A percentile compares a stretch with the other conserved stretches of the same genome.
Conservation (phyloP, 37 sponge, comb jelly and placozoan genomes). For the Hexactinellida sp. region DNA sequence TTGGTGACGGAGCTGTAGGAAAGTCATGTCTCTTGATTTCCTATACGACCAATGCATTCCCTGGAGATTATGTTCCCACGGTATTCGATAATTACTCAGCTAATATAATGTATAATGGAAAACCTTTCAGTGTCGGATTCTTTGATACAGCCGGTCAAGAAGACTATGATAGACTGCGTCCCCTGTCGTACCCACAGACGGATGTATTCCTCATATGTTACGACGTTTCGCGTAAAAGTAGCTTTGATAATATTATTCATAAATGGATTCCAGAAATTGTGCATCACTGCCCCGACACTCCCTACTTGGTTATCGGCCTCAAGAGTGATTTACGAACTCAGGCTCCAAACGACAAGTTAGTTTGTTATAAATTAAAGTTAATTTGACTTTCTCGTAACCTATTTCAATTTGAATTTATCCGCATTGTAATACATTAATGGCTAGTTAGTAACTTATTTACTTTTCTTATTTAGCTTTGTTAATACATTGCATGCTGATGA, state of each 20-base stretch:
- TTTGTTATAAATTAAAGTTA: background rate
- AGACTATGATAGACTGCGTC: slow-evolving; percentile 54
- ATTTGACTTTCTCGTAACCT: no score
- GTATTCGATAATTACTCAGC: slow-evolving; percentile 48
- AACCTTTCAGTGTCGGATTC: slow-evolving; percentile 23
- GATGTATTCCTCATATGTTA: slow-evolving; percentile 52
- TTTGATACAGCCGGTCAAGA: slow-evolving; percentile 47
- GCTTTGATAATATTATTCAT: slow-evolving; percentile 28
- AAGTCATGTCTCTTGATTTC: slow-evolving; percentile 50
- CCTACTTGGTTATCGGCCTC: slow-evolving; percentile 33
- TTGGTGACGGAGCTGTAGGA: slow-evolving; percentile 56
- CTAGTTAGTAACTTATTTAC: no score
- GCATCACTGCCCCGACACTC: slow-evolving; percentile 46
- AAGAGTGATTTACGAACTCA: slow-evolving; percentile 36
- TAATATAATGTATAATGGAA: slow-evolving; percentile 41
- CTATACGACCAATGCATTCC: slow-evolving; percentile 47
- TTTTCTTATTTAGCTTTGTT: background rate
- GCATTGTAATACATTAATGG: no score
- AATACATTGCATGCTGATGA: background rate
- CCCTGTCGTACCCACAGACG: slow-evolving; percentile 58
- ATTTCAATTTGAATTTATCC: no score
- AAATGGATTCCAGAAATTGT: slow-evolving; percentile 41
- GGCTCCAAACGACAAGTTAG: background rate
- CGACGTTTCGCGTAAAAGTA: background rate
- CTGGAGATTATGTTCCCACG: slow-evolving; percentile 49